Evolutionary conservation across 2,888 invertebrate genomes (phyloP).

Genomic region (Gonocerus acuteangulatus): DNA sequence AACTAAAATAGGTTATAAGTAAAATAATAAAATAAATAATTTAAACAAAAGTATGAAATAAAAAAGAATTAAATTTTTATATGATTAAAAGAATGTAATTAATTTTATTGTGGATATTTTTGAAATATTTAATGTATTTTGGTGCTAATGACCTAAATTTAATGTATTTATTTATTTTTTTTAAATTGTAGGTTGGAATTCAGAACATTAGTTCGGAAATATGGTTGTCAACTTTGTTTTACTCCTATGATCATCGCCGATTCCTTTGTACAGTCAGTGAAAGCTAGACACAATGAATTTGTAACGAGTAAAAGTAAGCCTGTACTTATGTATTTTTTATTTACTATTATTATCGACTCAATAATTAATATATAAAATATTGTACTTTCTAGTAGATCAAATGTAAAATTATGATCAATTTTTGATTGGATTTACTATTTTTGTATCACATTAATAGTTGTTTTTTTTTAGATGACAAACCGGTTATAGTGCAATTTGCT

Average conservation of each 20-base stretch:
- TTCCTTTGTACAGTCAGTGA: slow-evolving; percentile 80
- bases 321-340: no score
- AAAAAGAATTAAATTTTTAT: slow-evolving; percentile 27
- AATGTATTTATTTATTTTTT: neutral
- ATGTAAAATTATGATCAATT: no score
- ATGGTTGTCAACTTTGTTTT: slow-evolving; percentile 81
- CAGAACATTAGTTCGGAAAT: slow-evolving; percentile 63
- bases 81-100: neutral
- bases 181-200: slow-evolving; percentile 58
- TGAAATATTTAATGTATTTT: neutral
- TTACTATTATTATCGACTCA: no score
- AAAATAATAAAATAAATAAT: neutral
- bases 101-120: neutral
- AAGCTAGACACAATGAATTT: slow-evolving; percentile 78
- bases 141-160: neutral
- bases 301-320: slow-evolving; percentile 53
- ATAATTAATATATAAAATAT: no score
- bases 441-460: no score
- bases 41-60: slow-evolving; percentile 11
- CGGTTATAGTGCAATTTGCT: slow-evolving; percentile 91
- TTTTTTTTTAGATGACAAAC: slow-evolving; percentile 58
- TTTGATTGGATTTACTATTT: no score
- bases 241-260: slow-evolving; percentile 96
- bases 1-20: neutral
- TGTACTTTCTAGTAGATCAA: no score